Base-by-base conservation (phyloP, 2,888 invertebrate genomes). In the Acrocyrtus sp. region DNA sequence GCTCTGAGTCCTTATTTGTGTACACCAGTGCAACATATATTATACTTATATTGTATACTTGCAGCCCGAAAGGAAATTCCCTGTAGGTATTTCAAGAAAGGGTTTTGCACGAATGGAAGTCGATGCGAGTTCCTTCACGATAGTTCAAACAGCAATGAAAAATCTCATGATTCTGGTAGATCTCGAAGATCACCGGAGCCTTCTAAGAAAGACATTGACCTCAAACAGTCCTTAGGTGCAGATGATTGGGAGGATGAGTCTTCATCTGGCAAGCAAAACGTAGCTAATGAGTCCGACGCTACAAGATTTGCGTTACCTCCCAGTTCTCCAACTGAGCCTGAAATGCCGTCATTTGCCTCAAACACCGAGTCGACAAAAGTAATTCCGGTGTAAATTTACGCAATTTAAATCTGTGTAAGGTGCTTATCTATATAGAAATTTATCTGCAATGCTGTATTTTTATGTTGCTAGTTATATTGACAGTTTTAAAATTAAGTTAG, bases 61-160 rank as follows among this genome's bases (percentile, higher is more conserved):
- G n/a, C 41, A 78, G 74, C 75, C 22, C 74, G 69, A 19, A 72
- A 73, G 24, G 73, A 77, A 26, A 74, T 78, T 15, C 83, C 90
- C 15, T 95, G 94, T 83, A 90, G 92, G 83, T 91, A 92, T 83
- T 92, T 92, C 82, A 90, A 91, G 82, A 90, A 89, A 81, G 94
- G 94, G 0, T 92, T 89, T 74, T 95, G 95, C 85, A 87, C 92
- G 58, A 89, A 92, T 83, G 93, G 92, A 65, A 92, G 92, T 81
- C 90, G 90, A 80, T 96, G 95, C 85, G 89, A 90, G 62, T 95
- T 92, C 84, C 86, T 93, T 80, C 95, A 95, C 86, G 92, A 92
- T 75, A 87, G 43, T 17, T 12, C 54, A n/a, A 50, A 57, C 21
- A 50, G 26, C 45, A 12, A 43, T 24, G 39, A 34, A 47, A 51